phyloP scores from a whole-genome alignment of 2,113 vertebrate genomes.

The Rhagologus leucostigma region DNA sequence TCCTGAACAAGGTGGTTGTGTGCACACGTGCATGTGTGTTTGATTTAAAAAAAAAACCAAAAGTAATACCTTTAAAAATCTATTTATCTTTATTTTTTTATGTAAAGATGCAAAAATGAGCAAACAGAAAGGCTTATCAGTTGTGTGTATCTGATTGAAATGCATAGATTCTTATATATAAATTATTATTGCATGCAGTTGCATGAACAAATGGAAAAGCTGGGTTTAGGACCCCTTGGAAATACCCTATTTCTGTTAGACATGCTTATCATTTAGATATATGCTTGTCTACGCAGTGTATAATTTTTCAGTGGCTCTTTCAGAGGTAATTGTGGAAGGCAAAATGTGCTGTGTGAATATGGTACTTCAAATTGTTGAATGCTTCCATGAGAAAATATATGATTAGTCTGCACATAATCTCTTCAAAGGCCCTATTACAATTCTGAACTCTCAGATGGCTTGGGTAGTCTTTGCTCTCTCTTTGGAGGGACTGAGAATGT shows the following conservation, averaged over 20 bases:
- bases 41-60: neutral
- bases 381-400: constrained; percentile 14
- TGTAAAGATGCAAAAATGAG: neutral
- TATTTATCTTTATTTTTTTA: neutral
- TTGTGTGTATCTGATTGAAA: neutral
- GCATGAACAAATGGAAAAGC: neutral
- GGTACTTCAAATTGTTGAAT: constrained; percentile 19
- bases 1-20: neutral
- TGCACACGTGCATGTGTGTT: rapidly evolving
- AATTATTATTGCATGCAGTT: neutral
- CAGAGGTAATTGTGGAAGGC: constrained; percentile 28
- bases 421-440: constrained; percentile 22
- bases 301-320: constrained; percentile 26
- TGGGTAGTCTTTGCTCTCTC: neutral
- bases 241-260: constrained; percentile 18
- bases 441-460: constrained; percentile 32
- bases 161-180: neutral
- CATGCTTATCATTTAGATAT: neutral
- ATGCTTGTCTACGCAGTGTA: neutral
- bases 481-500: constrained; percentile 1
- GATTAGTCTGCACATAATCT: constrained; percentile 48
- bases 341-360: neutral
- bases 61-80: neutral
- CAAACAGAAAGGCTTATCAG: neutral
- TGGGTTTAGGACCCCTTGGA: constrained; percentile 27